Evolutionary conservation across 2,113 vertebrate genomes (phyloP).

Genomic region (Albula glossodonta): DNA sequence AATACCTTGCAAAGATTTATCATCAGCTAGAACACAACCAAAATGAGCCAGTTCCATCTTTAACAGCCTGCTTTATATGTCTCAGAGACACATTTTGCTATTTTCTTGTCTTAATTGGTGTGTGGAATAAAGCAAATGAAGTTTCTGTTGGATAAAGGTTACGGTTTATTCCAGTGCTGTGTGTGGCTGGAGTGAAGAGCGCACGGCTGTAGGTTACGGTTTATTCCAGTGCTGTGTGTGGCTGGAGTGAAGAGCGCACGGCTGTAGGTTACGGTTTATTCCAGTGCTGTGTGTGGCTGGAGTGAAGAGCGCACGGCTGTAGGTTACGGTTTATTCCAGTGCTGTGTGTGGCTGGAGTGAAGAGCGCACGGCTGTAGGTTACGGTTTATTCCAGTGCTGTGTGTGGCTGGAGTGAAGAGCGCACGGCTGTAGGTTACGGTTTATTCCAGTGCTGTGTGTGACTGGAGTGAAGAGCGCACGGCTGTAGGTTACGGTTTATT

Average conservation of each 20-base stretch:
- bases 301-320: constrained; percentile 26
- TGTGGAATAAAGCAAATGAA: constrained; percentile 44
- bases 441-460: constrained; percentile 44
- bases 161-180: constrained; percentile 46
- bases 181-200: constrained; percentile 32
- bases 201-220: constrained; percentile 47
- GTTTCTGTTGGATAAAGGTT: constrained; percentile 52
- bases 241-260: constrained; percentile 26
- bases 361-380: constrained; percentile 42
- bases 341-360: constrained; percentile 30
- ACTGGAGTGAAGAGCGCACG: constrained; percentile 25
- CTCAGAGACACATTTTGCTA: constrained; percentile 22
- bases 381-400: constrained; percentile 46
- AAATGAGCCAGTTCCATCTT: constrained; percentile 5
- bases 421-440: constrained; percentile 47
- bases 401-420: constrained; percentile 32
- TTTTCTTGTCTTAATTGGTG: constrained; percentile 42
- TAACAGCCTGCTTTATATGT: constrained; percentile 30
- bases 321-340: constrained; percentile 54
- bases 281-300: constrained; percentile 38
- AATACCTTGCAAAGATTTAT: constrained; percentile 2
- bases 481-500: constrained; percentile 53
- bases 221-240: constrained; percentile 44
- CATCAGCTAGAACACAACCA: constrained; percentile 3
- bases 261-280: constrained; percentile 53